These are phyloP conservation scores for Urocynchramus pylzowi DNA, from an alignment of 2,113 vertebrate genomes.

Conservation along the genomic window DNA sequence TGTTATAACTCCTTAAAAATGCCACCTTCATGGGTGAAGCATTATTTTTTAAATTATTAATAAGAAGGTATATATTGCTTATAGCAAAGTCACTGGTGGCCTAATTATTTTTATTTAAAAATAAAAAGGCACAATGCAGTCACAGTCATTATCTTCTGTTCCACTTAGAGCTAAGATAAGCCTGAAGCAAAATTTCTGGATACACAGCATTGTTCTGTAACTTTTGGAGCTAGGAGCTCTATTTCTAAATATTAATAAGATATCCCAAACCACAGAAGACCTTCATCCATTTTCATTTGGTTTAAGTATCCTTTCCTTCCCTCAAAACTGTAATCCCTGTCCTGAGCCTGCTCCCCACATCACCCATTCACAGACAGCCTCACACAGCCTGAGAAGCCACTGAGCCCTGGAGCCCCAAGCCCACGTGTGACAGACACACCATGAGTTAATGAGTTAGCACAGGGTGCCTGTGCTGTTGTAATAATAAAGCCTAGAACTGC, in stretches of 20 bases:
- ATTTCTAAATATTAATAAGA: background rate
- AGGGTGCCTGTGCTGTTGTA: background rate
- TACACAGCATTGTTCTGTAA: background rate
- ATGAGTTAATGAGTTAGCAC: background rate
- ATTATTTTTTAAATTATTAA: background rate
- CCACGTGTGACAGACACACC: fast-evolving
- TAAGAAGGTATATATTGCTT: background rate
- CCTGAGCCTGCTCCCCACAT: background rate
- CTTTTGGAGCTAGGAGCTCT: background rate
- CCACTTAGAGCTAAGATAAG: background rate
- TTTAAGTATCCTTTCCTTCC: background rate
- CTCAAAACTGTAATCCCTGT: background rate
- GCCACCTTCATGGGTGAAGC: background rate
- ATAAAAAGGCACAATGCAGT: background rate
- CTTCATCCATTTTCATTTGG: background rate
- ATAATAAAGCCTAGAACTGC: background rate
- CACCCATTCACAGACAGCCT: background rate
- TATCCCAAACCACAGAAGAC: background rate
- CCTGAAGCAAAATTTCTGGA: background rate
- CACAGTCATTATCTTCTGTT: background rate
- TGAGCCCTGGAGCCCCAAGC: background rate
- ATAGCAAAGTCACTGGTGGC: background rate
- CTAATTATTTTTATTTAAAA: background rate
- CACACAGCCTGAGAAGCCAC: background rate
- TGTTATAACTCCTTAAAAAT: background rate